Evolutionary conservation across 2,113 vertebrate species (phyloP).

Genomic region (Gymnogyps californianus): DNA sequence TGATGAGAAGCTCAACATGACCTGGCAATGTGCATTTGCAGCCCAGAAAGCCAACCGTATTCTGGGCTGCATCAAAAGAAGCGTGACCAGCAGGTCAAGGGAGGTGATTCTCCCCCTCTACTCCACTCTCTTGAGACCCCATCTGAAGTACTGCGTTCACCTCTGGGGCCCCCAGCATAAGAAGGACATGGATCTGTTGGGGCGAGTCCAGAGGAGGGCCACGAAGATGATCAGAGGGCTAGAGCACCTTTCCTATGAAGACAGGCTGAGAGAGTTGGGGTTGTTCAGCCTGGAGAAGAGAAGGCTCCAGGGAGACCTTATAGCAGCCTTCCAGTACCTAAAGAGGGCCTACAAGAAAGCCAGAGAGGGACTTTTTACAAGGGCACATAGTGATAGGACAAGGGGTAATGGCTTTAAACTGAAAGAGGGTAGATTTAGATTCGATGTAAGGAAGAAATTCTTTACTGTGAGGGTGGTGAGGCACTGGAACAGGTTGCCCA

Average conservation of each 20-base stretch:
- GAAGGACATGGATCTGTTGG: background rate
- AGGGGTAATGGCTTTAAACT: background rate
- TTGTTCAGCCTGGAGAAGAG: background rate
- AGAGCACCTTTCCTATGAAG: background rate
- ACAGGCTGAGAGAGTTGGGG: background rate
- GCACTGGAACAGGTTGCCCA: background rate
- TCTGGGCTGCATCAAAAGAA: background rate
- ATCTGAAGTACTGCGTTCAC: background rate
- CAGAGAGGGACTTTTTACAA: background rate
- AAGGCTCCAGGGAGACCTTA: background rate
- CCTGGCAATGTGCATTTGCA: background rate
- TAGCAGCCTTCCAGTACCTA: background rate
- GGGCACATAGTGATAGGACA: too few relatives aligned
- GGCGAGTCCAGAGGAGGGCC: background rate
- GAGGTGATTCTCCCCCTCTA: too few relatives aligned
- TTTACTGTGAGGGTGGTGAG: background rate
- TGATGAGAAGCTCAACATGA: background rate
- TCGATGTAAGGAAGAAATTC: background rate
- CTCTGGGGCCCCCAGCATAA: background rate
- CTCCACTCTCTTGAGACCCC: background rate
- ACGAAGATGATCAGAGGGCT: background rate
- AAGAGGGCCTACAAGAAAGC: background rate
- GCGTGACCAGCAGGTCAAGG: background rate
- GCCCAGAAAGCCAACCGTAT: background rate
- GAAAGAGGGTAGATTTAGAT: background rate